Base-by-base conservation (phyloP, 2,113 vertebrate genomes). In the Eptesicus fuscus region DNA sequence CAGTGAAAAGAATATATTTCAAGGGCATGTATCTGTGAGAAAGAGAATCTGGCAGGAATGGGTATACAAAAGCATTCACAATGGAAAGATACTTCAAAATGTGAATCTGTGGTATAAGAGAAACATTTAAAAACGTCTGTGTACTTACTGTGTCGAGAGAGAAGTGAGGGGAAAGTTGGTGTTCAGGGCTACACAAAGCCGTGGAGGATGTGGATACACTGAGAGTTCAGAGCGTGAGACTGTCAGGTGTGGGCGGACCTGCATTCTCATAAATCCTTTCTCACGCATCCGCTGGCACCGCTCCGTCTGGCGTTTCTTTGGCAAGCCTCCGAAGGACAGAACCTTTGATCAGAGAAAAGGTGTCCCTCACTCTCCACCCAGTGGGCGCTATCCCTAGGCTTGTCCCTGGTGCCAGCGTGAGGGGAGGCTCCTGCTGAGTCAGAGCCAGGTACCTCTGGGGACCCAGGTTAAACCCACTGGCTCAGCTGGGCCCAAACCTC, bases 11-110 rank as follows among this genome's bases (percentile, higher is more conserved):
- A n/a, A 22, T 67, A 9, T 77, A 53, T 78, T 94, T 96, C 77
- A 94, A 63, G 73, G 78, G 30, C 40, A 28, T 59, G 22, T 30
- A 44, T 76, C 67, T 20, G 4, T 77, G 53, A 93, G 61, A 51
- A 83, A 70, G 47, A 90, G 42, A 94, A 37, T 74, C 53, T 40
- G 49, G n/a, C 67, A 67, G 42, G 42, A 83, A 32, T 74, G 59
- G 47, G 11, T 69, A 8, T 47, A 44, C 44, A 92, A 49, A 91
- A 96, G 76, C 37, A 85, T 23, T 87, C 56, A 90, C 71, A 83
- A 79, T 47, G 30, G 35, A 40, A 67, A 71, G 56, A 28, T 67
- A 23, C 78, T 95, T 85, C 20, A 67, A 23, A 90, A 42, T 42
- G 42, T n/a, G 56, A 79, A 25, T 93, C 59, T 77, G 35, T 56